Percentiles rank a stretch among this genome's conserved stretches.
Conservation (phyloP, 2,797 vertebrate species). For the Pterois miles region DNA sequence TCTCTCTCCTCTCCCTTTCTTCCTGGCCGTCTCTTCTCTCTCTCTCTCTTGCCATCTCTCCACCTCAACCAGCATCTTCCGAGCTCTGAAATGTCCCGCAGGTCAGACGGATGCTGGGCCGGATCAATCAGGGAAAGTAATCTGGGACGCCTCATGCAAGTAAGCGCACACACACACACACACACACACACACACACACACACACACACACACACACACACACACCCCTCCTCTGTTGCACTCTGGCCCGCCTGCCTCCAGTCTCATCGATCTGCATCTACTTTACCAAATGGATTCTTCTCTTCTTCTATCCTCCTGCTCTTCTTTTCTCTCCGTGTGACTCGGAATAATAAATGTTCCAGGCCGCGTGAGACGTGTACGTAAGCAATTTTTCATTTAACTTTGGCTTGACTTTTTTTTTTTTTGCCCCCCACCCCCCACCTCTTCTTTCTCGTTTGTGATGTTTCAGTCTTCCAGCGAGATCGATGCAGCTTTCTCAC, state of each 20-base stretch:
- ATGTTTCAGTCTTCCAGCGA: conserved; percentile 46
- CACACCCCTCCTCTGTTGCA: conserved; percentile 62
- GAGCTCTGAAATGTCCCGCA: conserved; percentile 75
- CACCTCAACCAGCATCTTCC: conserved; percentile 70
- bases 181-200: not conserved
- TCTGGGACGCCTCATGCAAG: conserved; percentile 76
- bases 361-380: conserved; percentile 59
- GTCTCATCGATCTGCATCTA: conserved; percentile 86
- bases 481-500: conserved; percentile 63
- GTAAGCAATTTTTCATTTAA: conserved; percentile 86
- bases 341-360: conserved; percentile 83
- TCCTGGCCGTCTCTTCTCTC: conserved; percentile 42
- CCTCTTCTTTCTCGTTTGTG: conserved; percentile 48
- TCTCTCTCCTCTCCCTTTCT: conserved; percentile 66
- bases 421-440: not conserved
- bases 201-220: conserved; percentile 21
- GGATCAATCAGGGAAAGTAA: conserved; percentile 87
- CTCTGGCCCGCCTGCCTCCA: conserved; percentile 81
- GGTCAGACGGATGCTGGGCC: conserved; percentile 82
- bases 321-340: conserved; percentile 67
- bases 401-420: conserved; percentile 71
- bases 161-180: conserved; percentile 35
- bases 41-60: conserved; percentile 45
- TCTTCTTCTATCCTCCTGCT: conserved; percentile 72
- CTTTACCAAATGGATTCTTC: conserved; percentile 87